Evolutionary conservation across 2,888 invertebrate genomes (phyloP), one percentile per base, ranked within the genome.

Genomic region (Stenurella melanura): DNA sequence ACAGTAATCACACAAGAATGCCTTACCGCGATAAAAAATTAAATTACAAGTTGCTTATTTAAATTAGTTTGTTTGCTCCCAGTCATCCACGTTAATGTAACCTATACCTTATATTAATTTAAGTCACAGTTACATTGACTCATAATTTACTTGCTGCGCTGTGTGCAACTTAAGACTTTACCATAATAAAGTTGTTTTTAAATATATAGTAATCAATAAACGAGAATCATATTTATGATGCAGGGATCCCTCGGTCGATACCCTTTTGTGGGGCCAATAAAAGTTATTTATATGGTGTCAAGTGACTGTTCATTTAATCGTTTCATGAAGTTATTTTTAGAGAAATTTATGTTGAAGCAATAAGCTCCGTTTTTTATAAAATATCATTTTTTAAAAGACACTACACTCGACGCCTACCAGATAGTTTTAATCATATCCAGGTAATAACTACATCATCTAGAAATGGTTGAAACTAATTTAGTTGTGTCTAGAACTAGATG

Each of bases 161-260:
- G 42, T 61, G 66, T 57, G 11, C 15, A 19, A 19, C 66, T 64
- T 17, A 19, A 30, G 19, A 68, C 68, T 38, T 69, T 69, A 19
- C 58, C 19, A 38, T 61, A 71, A 71, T 61, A 71, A 70, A 70
- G 71, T 61, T 71, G 61, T 70, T 42, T 71, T 71, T 60, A 71
- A 71, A 71, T 61, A 61, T 26, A 50, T 34, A 61, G 61, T 50
- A 50, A 71, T 71, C 60, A 71, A 71, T 71, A 50, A 61, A 42
- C 19, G 19, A 50, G 34, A 38, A 42, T 50, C 50, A 12, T 17
- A 19, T 71, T 38, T 42, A 68, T 57, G 68, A 18, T 1, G 11
- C 38, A 57, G 21, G 12, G n/a, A 2, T 19, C 60, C 26, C 68
- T 34, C 17, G 56, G 68, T 57, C 56, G 19, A 57, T 66, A 54